Evolutionary conservation across 2,797 vertebrate genomes (phyloP).

Genomic region (Octomys mimax): DNA sequence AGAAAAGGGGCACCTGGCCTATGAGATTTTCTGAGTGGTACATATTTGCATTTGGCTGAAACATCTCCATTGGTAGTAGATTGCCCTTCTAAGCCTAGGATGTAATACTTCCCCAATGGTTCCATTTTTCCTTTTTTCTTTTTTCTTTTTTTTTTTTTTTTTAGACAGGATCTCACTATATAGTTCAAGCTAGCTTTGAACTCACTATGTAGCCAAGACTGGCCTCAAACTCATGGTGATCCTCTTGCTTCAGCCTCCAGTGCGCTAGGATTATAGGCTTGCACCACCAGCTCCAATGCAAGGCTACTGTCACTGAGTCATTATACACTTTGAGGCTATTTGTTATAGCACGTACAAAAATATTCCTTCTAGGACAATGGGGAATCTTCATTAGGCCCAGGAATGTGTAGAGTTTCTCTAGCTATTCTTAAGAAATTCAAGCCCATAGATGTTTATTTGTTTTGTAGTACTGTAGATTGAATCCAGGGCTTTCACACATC

Average conservation of each 20-base stretch:
- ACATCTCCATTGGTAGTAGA: not conserved
- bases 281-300: not conserved
- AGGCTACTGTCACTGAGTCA: not conserved
- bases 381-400: not conserved
- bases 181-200: not conserved
- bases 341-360: not conserved
- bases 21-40: not conserved
- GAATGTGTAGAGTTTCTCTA: not conserved
- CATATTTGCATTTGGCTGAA: not conserved
- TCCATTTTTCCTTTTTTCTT: not conserved
- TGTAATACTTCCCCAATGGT: not conserved
- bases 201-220: not conserved
- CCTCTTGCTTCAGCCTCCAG: not conserved
- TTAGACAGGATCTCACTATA: not conserved
- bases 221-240: not conserved
- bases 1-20: not conserved
- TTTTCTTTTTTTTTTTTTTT: not conserved
- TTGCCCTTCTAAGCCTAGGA: not conserved
- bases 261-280: not conserved
- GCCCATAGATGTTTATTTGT: not conserved
- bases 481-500: not conserved
- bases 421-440: not conserved
- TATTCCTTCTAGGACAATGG: not conserved
- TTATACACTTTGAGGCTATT: not conserved
- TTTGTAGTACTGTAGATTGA: not conserved